A percentile compares a stretch with the other conserved stretches of the same genome.
These are phyloP conservation scores for Brachypteracias leptosomus DNA, from an alignment of 2,113 vertebrate species.

Conservation along the genomic window DNA sequence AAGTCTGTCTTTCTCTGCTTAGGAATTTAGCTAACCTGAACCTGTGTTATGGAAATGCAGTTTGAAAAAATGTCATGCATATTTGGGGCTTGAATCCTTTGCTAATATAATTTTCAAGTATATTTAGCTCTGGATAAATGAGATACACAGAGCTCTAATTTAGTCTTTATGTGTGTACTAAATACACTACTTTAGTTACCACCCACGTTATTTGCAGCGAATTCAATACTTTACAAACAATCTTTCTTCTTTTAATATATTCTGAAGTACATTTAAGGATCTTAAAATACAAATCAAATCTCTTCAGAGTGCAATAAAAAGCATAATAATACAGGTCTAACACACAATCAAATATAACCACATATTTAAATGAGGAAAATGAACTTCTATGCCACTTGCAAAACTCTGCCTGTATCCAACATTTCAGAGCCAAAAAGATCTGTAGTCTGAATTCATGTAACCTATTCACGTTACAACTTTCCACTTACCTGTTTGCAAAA, in stretches of 20 bases:
- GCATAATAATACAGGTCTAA: background rate
- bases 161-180: background rate
- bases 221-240: conserved; percentile 20
- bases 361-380: background rate
- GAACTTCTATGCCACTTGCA: background rate
- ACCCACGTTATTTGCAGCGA: conserved; percentile 1
- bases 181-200: conserved; percentile 13
- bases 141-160: background rate
- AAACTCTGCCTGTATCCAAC: background rate
- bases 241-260: conserved; percentile 1
- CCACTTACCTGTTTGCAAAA: background rate
- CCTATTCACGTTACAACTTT: background rate
- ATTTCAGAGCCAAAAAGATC: background rate
- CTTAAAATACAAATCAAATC: conserved; percentile 35
- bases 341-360: background rate
- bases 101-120: background rate
- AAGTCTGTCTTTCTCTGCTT: background rate
- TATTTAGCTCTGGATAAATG: conserved; percentile 11
- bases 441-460: background rate
- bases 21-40: background rate
- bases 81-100: background rate
- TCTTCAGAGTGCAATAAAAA: background rate
- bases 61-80: background rate
- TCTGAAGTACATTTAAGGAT: background rate
- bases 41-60: background rate